phyloP scores from a whole-genome alignment of 2,113 vertebrate species.

The Chloebia gouldiae region DNA sequence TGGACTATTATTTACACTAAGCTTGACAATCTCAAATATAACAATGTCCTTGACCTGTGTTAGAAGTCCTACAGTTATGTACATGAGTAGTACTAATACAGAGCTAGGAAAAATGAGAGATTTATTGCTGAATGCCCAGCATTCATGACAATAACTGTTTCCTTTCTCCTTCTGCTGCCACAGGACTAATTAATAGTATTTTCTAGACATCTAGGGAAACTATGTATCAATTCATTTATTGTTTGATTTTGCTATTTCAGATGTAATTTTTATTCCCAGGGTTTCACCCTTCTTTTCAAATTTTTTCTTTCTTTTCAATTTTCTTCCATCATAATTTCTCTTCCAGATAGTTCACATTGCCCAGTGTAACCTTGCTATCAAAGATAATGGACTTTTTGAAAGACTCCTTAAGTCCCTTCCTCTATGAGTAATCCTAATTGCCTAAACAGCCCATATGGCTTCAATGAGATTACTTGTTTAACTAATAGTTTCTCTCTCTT shows the following conservation, averaged over 20 bases:
- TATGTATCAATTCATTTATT: background rate
- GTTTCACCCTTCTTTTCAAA: background rate
- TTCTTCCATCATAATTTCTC: background rate
- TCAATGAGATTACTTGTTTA: conserved; percentile 46
- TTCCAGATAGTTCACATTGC: background rate
- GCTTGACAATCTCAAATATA: background rate
- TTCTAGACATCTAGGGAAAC: background rate
- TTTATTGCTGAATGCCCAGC: background rate
- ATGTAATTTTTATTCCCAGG: background rate
- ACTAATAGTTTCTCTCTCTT: conserved; percentile 33
- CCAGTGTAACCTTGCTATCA: conserved; percentile 36
- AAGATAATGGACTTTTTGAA: conserved; percentile 39
- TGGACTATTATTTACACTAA: background rate
- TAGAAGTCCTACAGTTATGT: background rate
- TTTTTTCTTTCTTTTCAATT: background rate
- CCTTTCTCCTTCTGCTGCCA: background rate
- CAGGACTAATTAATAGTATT: background rate
- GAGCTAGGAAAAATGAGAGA: background rate
- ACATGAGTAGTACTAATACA: background rate
- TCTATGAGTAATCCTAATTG: conserved; percentile 54
- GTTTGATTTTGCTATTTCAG: background rate
- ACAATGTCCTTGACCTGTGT: background rate
- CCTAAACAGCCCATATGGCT: conserved; percentile 50
- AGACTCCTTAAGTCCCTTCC: conserved; percentile 14
- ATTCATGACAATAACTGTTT: background rate